Conservation (phyloP, 2,888 invertebrate species). For the Thumatha senex region DNA sequence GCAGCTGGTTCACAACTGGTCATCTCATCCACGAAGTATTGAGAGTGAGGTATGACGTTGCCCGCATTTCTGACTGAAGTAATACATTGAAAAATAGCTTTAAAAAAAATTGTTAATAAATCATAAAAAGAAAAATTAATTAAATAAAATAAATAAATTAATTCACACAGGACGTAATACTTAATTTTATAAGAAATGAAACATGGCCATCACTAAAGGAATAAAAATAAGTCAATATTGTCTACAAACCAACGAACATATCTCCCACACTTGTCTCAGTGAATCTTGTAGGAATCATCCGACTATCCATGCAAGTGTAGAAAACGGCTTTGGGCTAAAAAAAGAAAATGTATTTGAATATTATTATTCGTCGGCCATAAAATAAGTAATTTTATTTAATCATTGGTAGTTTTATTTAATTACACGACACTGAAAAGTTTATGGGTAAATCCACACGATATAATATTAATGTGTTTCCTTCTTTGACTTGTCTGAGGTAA, state of each 20-base stretch:
- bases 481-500: too few species aligned
- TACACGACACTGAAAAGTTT: too few species aligned
- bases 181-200: too few species aligned
- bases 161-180: neutral
- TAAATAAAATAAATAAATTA: too few species aligned
- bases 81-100: neutral
- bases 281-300: constrained; percentile 98
- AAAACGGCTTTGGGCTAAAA: constrained; percentile 97
- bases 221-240: constrained; percentile 1
- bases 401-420: too few species aligned
- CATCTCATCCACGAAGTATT: constrained; percentile 92
- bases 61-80: constrained; percentile 95
- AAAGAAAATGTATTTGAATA: constrained; percentile 10
- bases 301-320: constrained; percentile 99
- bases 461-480: too few species aligned
- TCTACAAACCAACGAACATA: constrained; percentile 94
- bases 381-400: too few species aligned
- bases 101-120: too few species aligned
- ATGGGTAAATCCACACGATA: too few species aligned
- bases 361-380: too few species aligned
- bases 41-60: constrained; percentile 96
- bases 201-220: too few species aligned
- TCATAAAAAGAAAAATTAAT: too few species aligned
- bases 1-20: constrained; percentile 98
- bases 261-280: constrained; percentile 98